Evolutionary conservation across 2,113 vertebrate genomes (phyloP).

Genomic region (Pelobates fuscus): DNA sequence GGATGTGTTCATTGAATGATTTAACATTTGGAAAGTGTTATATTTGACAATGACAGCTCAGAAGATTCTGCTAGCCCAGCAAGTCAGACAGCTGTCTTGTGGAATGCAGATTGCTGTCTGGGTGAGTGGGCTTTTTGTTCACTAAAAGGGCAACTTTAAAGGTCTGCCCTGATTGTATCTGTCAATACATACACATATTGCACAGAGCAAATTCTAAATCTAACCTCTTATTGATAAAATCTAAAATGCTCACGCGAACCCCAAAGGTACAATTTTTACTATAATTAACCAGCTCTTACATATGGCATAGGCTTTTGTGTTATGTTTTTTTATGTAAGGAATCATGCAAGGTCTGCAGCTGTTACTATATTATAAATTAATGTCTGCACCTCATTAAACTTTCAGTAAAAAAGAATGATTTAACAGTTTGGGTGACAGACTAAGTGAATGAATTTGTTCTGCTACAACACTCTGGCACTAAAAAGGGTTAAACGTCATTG

Average conservation of each 20-base stretch:
- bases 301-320: background rate
- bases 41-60: conserved; percentile 1
- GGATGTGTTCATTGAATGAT: background rate
- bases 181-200: conserved; percentile 16
- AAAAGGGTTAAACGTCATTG: too few species aligned
- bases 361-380: background rate
- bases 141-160: conserved; percentile 9
- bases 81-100: conserved; percentile 29
- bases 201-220: background rate
- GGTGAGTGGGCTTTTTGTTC: conserved; percentile 33
- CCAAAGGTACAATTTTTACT: too few species aligned
- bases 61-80: background rate
- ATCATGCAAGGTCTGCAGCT: conserved; percentile 15
- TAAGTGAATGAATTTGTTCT: background rate
- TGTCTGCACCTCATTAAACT: background rate
- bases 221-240: background rate
- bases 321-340: conserved; percentile 22
- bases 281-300: too few species aligned
- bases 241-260: too few species aligned
- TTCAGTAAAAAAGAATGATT: background rate
- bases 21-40: background rate
- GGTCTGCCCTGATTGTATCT: conserved; percentile 15
- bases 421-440: background rate
- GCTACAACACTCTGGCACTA: too few species aligned
- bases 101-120: conserved; percentile 26